A percentile compares a stretch with the other conserved stretches of the same genome.
Conservation (phyloP, 1,140 invertebrate species). For the Lasioglossum baleicum region DNA sequence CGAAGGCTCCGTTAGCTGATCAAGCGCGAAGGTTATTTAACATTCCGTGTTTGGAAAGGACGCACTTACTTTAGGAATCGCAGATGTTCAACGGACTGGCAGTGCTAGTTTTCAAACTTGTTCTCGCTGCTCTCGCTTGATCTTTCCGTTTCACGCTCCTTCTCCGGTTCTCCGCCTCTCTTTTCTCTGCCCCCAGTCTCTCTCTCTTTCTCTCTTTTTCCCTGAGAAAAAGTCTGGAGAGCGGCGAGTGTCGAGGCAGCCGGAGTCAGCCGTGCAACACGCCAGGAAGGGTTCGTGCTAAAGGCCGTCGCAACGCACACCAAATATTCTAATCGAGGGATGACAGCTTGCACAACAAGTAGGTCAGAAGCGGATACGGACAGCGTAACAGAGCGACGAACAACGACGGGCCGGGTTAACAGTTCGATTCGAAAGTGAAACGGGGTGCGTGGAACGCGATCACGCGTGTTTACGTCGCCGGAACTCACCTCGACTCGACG, state of each 20-base stretch:
- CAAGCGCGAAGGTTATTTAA: conserved; percentile 60
- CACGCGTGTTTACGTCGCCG: conserved; percentile 51
- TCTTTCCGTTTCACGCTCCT: conserved; percentile 46
- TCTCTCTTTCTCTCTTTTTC: background rate
- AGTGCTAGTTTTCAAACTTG: conserved; percentile 67
- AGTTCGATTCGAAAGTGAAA: conserved; percentile 3
- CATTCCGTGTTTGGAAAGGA: conserved; percentile 57
- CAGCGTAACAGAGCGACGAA: conserved; percentile 3
- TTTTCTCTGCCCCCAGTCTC: background rate
- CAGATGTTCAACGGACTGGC: conserved; percentile 60
- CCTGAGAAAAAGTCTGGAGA: background rate
- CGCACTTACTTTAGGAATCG: conserved; percentile 58
- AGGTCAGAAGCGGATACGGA: conserved; percentile 48
- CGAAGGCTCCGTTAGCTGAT: conserved; percentile 63
- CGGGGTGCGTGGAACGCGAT: conserved; percentile 8
- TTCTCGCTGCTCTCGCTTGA: conserved; percentile 48
- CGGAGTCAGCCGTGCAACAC: background rate
- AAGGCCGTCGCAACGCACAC: background rate
- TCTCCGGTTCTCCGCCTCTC: conserved; percentile 18
- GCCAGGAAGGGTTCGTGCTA: conserved; percentile 12
- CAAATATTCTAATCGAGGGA: conserved; percentile 52
- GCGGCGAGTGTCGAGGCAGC: conserved; percentile 14
- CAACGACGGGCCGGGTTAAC: background rate
- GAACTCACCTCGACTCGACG: conserved; percentile 61
- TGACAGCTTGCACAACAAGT: conserved; percentile 66